Evolutionary conservation across 2,888 invertebrate species (phyloP).

Genomic region (Coelogynopora nodosa): DNA sequence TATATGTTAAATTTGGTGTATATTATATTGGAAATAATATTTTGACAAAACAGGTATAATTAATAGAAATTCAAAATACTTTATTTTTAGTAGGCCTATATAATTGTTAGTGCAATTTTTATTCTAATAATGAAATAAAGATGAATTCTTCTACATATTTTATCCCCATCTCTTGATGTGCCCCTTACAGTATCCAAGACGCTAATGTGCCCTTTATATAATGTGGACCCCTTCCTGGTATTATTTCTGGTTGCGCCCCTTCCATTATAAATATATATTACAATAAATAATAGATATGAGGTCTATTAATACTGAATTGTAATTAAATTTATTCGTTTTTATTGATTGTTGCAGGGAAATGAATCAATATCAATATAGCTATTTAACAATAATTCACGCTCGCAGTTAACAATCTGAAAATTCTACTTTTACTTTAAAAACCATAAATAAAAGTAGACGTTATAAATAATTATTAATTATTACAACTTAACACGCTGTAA

Average conservation of each 20-base stretch:
- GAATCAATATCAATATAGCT: no score
- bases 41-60: neutral
- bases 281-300: no score
- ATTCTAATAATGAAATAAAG: constrained; percentile 8
- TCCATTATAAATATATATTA: no score
- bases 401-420: no score
- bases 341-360: no score
- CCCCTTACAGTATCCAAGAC: constrained; percentile 2
- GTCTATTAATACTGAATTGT: no score
- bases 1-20: neutral
- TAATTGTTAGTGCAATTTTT: constrained; percentile 18
- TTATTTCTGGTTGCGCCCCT: neutral
- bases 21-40: neutral
- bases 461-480: no score
- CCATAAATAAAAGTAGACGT: no score
- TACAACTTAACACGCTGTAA: no score
- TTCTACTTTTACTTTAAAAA: no score
- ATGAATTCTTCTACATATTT: neutral
- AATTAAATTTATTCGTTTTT: no score
- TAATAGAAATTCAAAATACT: neutral
- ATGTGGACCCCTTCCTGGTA: constrained; percentile 25
- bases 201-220: constrained; percentile 9
- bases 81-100: constrained; percentile 17
- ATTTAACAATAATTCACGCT: no score
- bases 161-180: constrained; percentile 24